Evolutionary conservation across 2,113 vertebrate genomes (phyloP).

Genomic region (Siniperca chuatsi): DNA sequence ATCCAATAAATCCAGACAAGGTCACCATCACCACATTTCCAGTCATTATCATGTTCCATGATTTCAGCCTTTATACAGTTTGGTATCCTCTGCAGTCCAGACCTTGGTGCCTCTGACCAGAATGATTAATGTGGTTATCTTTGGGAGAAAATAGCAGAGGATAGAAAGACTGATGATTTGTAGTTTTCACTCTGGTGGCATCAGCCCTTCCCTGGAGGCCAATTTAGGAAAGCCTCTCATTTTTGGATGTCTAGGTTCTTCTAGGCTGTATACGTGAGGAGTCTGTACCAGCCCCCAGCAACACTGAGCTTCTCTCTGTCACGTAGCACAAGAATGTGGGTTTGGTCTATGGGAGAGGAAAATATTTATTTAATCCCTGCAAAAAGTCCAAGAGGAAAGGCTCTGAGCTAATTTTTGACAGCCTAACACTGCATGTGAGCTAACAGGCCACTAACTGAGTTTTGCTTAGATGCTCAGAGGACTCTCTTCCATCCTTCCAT

Average conservation of each 20-base stretch:
- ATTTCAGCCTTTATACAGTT: slow-evolving; percentile 42
- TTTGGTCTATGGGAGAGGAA: slow-evolving; percentile 39
- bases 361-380: slow-evolving; percentile 57
- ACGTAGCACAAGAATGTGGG: slow-evolving; percentile 71
- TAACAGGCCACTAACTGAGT: background rate
- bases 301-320: slow-evolving; percentile 49
- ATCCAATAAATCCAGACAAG: slow-evolving; percentile 40
- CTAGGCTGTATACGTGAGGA: slow-evolving; percentile 42
- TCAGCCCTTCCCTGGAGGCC: slow-evolving; percentile 47
- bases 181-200: slow-evolving; percentile 41
- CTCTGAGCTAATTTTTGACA: background rate
- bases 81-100: slow-evolving; percentile 24
- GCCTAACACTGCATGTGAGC: background rate
- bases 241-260: slow-evolving; percentile 57
- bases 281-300: slow-evolving; percentile 13
- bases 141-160: slow-evolving; percentile 47
- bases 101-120: slow-evolving; percentile 9
- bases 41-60: slow-evolving; percentile 51
- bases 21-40: slow-evolving; percentile 38
- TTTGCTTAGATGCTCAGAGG: background rate
- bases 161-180: slow-evolving; percentile 39
- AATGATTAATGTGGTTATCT: slow-evolving; percentile 63
- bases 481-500: background rate
- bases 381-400: slow-evolving; percentile 24
- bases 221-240: slow-evolving; percentile 64